Base-by-base conservation (phyloP, 1,140 invertebrate species). In the Lepidurus packardi region DNA sequence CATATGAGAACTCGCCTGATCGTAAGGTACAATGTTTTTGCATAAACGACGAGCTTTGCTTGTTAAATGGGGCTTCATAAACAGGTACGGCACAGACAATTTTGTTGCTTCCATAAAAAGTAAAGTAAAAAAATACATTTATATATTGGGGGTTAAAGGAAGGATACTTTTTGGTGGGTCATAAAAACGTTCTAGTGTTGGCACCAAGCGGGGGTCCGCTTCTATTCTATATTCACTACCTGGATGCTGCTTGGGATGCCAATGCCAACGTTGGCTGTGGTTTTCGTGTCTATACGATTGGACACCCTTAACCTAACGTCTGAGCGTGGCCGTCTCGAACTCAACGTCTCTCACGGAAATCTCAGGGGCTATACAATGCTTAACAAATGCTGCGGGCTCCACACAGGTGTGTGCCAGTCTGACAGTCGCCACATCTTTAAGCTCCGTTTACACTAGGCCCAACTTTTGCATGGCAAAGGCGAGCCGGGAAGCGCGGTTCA, bases 361-460 rank as follows among this genome's bases (percentile, higher is more conserved):
- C 53, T 65, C 53, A 65, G 53, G 53, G 21, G 53, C 53, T 65
- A 65, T 65, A 65, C 53, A 65, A 65, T 65, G 21, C 53, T 9
- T 65, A 65, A 65, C 53, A 65, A 65, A 65, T 65, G 53, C 45
- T 47, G 45, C 45, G 53, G 53, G 53, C 53, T 65, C 16, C 53
- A 65, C 53, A 65, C 53, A 65, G 53, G 53, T 65, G 53, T 65
- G 53, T 65, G 53, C 53, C 53, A 65, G 53, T 65, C 53, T 65
- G 53, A 16, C 53, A 65, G 53, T 65, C 53, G 53, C 53, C 53
- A 65, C 13, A 16, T 13, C 13, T 21, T 21, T 65, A 65, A 65
- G 53, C 53, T 21, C 13, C 13, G 53, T 65, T 8, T 16, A 65
- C 53, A 65, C 53, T 65, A 65, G 3, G 4, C 0, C 13, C n/a